Conservation (phyloP, 2,113 vertebrate genomes). For the Bagarius yarrelli region DNA sequence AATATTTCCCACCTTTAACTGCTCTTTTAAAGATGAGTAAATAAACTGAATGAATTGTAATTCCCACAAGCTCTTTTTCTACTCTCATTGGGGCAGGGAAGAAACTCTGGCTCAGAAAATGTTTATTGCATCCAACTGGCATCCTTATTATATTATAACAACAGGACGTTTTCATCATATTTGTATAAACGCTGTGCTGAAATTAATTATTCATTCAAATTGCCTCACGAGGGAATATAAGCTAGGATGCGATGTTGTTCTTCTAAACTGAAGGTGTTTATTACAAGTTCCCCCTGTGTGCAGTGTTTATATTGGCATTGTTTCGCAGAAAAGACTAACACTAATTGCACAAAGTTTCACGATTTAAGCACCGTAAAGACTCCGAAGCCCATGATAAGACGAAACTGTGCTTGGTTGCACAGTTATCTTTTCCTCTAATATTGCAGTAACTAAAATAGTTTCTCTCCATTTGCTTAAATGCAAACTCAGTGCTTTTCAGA, state of each 20-base stretch:
- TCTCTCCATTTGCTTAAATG: not conserved
- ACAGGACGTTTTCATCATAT: not conserved
- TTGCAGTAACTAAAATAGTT: not conserved
- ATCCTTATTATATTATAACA: not conserved
- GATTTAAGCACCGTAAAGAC: not conserved
- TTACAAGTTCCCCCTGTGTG: not conserved
- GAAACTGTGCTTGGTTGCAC: not conserved
- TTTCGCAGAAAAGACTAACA: not conserved
- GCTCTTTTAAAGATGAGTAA: not conserved
- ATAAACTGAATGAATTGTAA: not conserved
- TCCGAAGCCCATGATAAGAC: not conserved
- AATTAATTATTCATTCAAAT: slow-evolving; percentile 12
- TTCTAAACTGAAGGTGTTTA: not conserved
- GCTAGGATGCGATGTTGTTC: not conserved
- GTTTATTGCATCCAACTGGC: not conserved
- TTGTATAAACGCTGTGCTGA: not conserved
- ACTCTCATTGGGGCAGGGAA: not conserved
- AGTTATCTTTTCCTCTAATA: not conserved
- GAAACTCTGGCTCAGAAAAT: not conserved
- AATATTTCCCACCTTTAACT: not conserved
- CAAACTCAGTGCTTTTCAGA: not conserved
- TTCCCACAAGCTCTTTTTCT: slow-evolving; percentile 1
- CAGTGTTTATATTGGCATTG: not conserved
- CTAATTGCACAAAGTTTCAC: not conserved
- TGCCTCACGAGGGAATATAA: not conserved